phyloP scores from a whole-genome alignment of 2,797 vertebrate species.

The Smutsia temminckii region DNA sequence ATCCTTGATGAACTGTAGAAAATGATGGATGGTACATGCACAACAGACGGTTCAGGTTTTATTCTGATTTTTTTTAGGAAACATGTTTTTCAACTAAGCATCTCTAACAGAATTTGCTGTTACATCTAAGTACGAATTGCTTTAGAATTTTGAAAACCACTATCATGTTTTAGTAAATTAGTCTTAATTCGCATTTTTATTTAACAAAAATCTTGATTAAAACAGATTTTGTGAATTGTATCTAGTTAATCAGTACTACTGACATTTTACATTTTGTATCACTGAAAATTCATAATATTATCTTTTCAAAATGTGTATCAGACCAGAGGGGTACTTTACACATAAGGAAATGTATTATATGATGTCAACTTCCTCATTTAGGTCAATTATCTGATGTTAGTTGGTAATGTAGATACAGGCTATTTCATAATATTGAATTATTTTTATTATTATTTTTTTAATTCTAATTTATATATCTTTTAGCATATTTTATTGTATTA shows the following conservation, averaged over 20 bases:
- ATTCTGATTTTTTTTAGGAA: neutral
- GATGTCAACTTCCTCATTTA: slow-evolving; percentile 19
- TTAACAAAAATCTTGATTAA: slow-evolving; percentile 67
- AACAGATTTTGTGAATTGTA: slow-evolving; percentile 65
- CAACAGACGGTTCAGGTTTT: neutral
- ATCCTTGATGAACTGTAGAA: slow-evolving; percentile 50
- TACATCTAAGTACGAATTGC: neutral
- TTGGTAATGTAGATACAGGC: neutral
- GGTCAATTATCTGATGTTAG: slow-evolving; percentile 15
- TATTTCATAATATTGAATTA: neutral
- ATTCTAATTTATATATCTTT: neutral
- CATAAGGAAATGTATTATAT: neutral
- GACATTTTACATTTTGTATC: slow-evolving; percentile 71
- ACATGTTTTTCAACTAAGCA: slow-evolving; percentile 2
- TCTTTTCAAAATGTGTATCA: slow-evolving; percentile 54
- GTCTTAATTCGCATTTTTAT: slow-evolving; percentile 77
- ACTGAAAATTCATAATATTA: slow-evolving; percentile 65
- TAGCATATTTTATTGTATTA: neutral
- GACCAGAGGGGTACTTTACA: slow-evolving; percentile 41
- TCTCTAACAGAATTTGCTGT: slow-evolving; percentile 28
- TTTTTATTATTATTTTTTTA: neutral
- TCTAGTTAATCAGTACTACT: slow-evolving; percentile 58
- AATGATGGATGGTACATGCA: neutral
- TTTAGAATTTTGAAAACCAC: slow-evolving; percentile 68
- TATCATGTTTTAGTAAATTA: slow-evolving; percentile 52